Base-by-base conservation (phyloP, 2,797 vertebrate species). In the Rhadinocentrus ornatus region DNA sequence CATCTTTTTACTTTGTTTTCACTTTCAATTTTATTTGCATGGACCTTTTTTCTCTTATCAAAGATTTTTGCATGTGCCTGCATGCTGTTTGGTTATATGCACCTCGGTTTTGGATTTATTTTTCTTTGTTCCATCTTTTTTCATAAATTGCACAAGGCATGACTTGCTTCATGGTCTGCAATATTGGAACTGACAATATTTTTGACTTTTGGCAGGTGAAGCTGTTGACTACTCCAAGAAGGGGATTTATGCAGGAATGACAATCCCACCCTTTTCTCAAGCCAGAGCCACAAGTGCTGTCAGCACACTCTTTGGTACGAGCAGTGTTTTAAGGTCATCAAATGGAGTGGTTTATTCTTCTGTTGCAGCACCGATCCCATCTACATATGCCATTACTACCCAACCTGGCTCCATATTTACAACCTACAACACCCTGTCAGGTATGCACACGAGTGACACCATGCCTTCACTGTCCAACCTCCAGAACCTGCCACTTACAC, bases 201-300 rank as follows among this genome's bases (percentile, higher is more conserved):
- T 96, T 93, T 88, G 94, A 95, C 94, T 98, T 89, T 98, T 96
- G 96, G 96, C 98, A 99, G 98, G 97, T 98, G 96, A 98, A 96
- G 96, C 98, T 94, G 95, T 99, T 96, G 97, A 99, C 95, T 99
- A 98, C 93, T 97, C 97, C 94, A 97, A 95, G 95, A 99, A 97
- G 96, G 96, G 96, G 89, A 77, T 91, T 80, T 97, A 96, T 84
- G 69, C 94, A 87, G 96, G 95, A 82, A 94, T 96, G 93, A 96
- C 93, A 94, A 95, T 96, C 78, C 96, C 98, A 56, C 96, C 97
- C n/a, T 99, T 96, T 95, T 97, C 96, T 80, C 96, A 98, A 93
- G 93, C 95, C 80, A 96, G 97, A 93, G 96, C 96, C 81, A 96
- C 96, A 77, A 90, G 91, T 80, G 78, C 88, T 77, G 91, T 81